Evolutionary conservation across 2,113 vertebrate genomes (phyloP).

Genomic region (Micromys minutus): DNA sequence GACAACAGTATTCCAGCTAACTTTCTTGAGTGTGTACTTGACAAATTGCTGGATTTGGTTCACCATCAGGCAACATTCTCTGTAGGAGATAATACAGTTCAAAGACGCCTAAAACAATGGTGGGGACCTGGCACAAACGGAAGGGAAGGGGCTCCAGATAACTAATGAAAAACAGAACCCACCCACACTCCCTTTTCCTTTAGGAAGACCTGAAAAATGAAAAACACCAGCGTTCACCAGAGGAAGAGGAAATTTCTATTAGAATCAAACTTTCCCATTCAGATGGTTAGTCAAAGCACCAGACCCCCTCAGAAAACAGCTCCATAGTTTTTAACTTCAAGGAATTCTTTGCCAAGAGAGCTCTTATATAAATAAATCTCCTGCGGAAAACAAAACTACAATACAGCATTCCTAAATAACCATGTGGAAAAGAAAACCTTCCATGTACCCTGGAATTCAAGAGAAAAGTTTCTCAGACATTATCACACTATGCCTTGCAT

Average conservation of each 20-base stretch:
- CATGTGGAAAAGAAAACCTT: constrained; percentile 45
- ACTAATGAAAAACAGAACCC: constrained; percentile 65
- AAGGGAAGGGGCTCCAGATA: constrained; percentile 70
- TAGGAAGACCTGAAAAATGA: constrained; percentile 65
- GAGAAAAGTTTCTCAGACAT: constrained; percentile 16
- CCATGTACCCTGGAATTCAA: constrained; percentile 45
- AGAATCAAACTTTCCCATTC: constrained; percentile 71
- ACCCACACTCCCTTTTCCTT: constrained; percentile 68
- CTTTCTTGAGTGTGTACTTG: background rate
- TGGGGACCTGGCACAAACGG: background rate
- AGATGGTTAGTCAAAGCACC: constrained; percentile 50
- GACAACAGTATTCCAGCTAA: background rate
- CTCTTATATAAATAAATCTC: constrained; percentile 58
- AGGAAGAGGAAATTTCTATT: constrained; percentile 80
- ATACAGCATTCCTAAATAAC: constrained; percentile 58
- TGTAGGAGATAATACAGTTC: constrained; percentile 40
- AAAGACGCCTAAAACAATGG: constrained; percentile 76
- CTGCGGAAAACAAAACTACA: constrained; percentile 59
- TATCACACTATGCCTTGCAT: constrained; percentile 25
- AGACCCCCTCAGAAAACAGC: constrained; percentile 42
- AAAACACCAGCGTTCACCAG: constrained; percentile 68
- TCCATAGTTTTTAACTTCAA: constrained; percentile 39
- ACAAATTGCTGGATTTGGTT: constrained; percentile 45
- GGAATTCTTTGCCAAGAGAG: constrained; percentile 62
- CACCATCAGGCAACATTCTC: constrained; percentile 41